These are phyloP conservation scores for Cirrhinus molitorella DNA, from an alignment of 2,797 vertebrate genomes.

Conservation along the genomic window DNA sequence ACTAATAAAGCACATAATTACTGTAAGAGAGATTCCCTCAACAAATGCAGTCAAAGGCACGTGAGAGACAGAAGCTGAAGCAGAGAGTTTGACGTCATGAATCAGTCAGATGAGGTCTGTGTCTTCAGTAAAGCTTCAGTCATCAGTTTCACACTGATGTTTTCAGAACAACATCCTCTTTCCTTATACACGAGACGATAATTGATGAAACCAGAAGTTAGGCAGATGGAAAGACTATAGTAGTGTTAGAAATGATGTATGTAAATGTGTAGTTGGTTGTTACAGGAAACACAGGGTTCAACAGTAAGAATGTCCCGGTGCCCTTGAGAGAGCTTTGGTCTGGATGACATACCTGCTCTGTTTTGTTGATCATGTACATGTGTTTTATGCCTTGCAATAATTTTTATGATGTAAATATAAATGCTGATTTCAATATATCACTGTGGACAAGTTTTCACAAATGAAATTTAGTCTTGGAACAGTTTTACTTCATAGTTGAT, in stretches of 20 bases:
- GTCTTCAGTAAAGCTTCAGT: not conserved
- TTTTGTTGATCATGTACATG: not conserved
- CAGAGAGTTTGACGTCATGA: not conserved
- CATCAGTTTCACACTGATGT: not conserved
- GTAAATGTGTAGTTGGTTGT: not conserved
- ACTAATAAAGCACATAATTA: not conserved
- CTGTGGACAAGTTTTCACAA: no score
- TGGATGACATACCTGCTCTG: not conserved
- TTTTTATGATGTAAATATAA: not conserved
- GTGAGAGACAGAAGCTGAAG: not conserved
- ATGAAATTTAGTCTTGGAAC: no score
- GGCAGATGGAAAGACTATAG: not conserved
- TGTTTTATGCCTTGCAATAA: not conserved
- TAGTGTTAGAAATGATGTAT: not conserved
- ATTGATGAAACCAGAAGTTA: not conserved
- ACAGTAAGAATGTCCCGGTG: not conserved
- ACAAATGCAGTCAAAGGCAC: not conserved
- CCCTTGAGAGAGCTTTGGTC: not conserved
- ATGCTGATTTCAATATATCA: no score
- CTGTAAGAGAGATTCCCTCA: not conserved
- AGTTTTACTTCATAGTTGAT: no score
- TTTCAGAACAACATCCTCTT: not conserved
- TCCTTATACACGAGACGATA: not conserved
- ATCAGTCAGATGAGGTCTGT: not conserved
- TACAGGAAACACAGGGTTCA: not conserved